Base-by-base conservation (phyloP, 2,797 vertebrate species). In the Carapus acus region DNA sequence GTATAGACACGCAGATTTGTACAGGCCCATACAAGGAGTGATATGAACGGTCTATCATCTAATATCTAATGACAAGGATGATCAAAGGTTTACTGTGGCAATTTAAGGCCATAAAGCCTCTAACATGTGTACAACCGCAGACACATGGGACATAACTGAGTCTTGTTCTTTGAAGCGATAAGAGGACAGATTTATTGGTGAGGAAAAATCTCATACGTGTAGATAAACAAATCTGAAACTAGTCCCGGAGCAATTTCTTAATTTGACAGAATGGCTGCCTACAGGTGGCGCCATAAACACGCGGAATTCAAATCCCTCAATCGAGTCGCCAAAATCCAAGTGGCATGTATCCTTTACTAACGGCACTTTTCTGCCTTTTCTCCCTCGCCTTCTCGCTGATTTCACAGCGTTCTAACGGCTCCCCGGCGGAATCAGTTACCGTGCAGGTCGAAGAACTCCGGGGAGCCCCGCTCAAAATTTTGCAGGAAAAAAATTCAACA, bases 221-320 rank as follows among this genome's bases (percentile, higher is more conserved):
- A 36, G 43, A 65, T 48, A 47, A 62, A 49, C 20, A 69, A 58
- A 27, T 65, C 54, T 50, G 29, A 58, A 81, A 79, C 54, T 71
- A 62, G 50, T 67, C 58, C 67, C 58, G 69, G 78, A 76, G 67
- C 45, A 77, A 65, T 78, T 83, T 58, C 49, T 38, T 71, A 74
- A 84, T 85, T 87, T 82, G 55, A 37, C 14, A 48, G 80, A 86
- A 82, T 64, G 73, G 65, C 81, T 54, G 39, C 81, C 88, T 82
- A 83, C 74, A 88, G 87, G 81, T 80, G 89, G 87, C 88, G 89
- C 87, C 79, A 89, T 74, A 57, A 65, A 73, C 74, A 12, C 69
- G 24, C 54, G 41, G 48, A 65, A 61, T 83, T 71, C 43, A 79
- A 86, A 77, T 62, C 82, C 71, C 19, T 57, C 45, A 62, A 40